Evolutionary conservation across 2,797 vertebrate species (phyloP).

Genomic region (Huso huso): DNA sequence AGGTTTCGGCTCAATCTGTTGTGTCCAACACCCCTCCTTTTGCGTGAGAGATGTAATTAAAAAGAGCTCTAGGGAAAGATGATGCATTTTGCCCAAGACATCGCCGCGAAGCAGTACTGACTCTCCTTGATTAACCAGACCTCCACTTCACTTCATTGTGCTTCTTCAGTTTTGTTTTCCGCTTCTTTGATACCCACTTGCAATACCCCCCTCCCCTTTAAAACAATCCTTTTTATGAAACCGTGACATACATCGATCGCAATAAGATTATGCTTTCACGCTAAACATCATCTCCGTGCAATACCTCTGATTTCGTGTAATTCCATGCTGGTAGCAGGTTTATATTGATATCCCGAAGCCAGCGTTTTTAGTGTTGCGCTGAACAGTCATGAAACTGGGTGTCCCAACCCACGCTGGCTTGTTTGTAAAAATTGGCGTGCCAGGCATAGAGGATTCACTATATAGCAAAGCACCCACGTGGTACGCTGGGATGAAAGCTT

Average conservation of each 20-base stretch:
- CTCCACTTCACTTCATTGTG: conserved; percentile 29
- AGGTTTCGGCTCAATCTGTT: conserved; percentile 29
- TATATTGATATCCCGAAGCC: not conserved
- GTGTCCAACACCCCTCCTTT: conserved; percentile 19
- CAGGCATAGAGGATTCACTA: conserved; percentile 18
- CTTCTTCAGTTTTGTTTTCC: conserved; percentile 23
- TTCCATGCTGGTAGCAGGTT: conserved; percentile 11
- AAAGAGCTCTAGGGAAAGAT: conserved; percentile 23
- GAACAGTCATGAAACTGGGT: conserved; percentile 6
- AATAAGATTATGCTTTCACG: conserved; percentile 9
- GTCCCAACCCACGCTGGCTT: conserved; percentile 13
- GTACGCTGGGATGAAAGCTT: conserved; percentile 16
- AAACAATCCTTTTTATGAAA: conserved; percentile 16
- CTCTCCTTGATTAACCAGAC: conserved; percentile 29
- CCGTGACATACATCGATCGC: conserved; percentile 8
- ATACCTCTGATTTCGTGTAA: conserved; percentile 7
- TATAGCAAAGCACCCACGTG: conserved; percentile 29
- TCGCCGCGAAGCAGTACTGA: conserved; percentile 31
- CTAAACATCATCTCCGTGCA: not conserved
- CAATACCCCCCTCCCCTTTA: conserved; percentile 14
- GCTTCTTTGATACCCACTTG: conserved; percentile 12
- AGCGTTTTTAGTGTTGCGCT: conserved; percentile 1
- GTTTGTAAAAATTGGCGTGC: conserved; percentile 25
- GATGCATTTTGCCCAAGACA: conserved; percentile 30
- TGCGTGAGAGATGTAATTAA: conserved; percentile 25